phyloP scores from a whole-genome alignment of 2,797 vertebrate genomes.

The Triplophysa yarkandensis region DNA sequence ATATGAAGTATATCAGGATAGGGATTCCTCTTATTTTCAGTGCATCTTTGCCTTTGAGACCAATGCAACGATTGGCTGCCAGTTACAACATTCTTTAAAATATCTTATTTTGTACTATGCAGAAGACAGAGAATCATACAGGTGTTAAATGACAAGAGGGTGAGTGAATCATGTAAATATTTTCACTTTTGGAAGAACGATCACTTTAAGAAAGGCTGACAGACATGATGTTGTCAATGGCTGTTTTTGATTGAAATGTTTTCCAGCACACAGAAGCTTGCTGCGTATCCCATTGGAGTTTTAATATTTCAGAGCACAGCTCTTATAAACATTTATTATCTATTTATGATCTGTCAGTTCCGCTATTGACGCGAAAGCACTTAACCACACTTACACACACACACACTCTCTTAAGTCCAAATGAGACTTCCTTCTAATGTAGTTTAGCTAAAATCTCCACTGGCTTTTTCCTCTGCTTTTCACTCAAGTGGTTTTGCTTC shows the following conservation, averaged over 20 bases:
- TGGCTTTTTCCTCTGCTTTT: not conserved
- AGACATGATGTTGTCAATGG: not conserved
- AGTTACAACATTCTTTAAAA: no score
- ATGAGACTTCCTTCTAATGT: conserved; percentile 24
- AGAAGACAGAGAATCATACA: no score
- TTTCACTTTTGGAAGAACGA: no score
- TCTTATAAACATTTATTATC: conserved; percentile 56
- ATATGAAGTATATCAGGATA: not conserved
- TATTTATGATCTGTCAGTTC: conserved; percentile 59
- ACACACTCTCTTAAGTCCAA: conserved; percentile 24
- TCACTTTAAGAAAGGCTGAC: conserved; percentile 1
- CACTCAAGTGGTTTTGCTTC: conserved; percentile 5
- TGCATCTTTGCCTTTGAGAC: not conserved
- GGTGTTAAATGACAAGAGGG: no score
- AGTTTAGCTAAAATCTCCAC: conserved; percentile 28
- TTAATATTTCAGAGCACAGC: conserved; percentile 58
- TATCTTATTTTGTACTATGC: no score
- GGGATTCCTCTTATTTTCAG: conserved; percentile 6
- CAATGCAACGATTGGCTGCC: no score
- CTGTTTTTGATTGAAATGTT: not conserved
- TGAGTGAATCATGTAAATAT: no score
- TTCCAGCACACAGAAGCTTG: conserved; percentile 16
- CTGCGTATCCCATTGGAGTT: conserved; percentile 49
- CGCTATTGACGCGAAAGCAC: conserved; percentile 57
- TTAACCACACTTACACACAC: conserved; percentile 50